Evolutionary conservation across 2,888 invertebrate species (phyloP), one percentile per base, ranked within the genome.

Genomic region (Caenorhabditis sulstoni): DNA sequence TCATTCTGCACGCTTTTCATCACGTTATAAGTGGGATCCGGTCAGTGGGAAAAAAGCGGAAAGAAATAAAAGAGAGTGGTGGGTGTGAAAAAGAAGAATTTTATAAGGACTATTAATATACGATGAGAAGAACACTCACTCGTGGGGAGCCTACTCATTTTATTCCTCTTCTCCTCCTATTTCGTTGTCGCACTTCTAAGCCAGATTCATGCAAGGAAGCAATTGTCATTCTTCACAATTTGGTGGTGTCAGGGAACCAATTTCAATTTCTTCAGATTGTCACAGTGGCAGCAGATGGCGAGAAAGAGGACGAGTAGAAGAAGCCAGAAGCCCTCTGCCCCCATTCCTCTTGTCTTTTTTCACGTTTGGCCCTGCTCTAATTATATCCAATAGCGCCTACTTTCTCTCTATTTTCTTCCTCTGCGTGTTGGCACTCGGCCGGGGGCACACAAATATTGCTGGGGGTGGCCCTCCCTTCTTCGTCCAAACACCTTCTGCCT

Each of bases 341-440:
- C 35, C 62, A 49, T 50, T 50, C 52, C 29, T 47, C 75, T 61
- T 41, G n/a, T n/a, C 64, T 59, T 44, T 57, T 65, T 76, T 58
- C 62, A 64, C 62, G 68, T 76, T 76, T 57, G 59, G 29, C 29
- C 29, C 65, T n/a, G n/a, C n/a, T 53, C 74, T 74, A 74, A 74
- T 74, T 74, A 74, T 74, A 66, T 74, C 74, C 66, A 65, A 66
- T 59, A 65, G 66, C 59, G 47, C 65, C 73, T 65, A 59, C 73
- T 58, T 52, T 49, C 50, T 67, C 49, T 58, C 44, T 52, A 20
- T 20, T 50, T 50, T 50, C 50, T 20, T 22, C 14, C 50, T 50
- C 18, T 16, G 14, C 16, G 49, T 71, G 52, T 66, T 74, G 65
- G 61, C 61, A 73, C 45, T 61, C 61, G 41, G 16, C 11, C 50